Base-by-base conservation (phyloP, 2,113 vertebrate species). In the Seriola aureovittata region DNA sequence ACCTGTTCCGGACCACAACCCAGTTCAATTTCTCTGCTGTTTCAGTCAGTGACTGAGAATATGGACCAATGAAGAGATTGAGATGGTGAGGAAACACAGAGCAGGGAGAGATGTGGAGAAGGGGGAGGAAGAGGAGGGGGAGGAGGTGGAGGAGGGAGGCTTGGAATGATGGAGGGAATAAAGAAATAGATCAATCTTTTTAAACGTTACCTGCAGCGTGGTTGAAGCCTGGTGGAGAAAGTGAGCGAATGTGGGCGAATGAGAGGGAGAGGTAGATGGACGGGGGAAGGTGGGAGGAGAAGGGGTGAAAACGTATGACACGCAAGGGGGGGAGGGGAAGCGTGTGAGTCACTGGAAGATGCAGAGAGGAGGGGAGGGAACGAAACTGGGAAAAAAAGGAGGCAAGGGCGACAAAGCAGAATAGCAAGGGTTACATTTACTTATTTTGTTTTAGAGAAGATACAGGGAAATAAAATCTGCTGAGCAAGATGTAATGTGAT, bases 151-250 rank as follows among this genome's bases (percentile, higher is more conserved):
- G 29, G 75, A 14, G 14, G 52, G 52, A 58, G 36, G 74, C 74
- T 69, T 12, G 46, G 75, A 81, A 48, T 72, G 67, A 91, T 79
- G 88, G 68, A 83, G 74, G 64, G 42, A 65, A 85, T 19, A 48
- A 72, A 86, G 73, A 77, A 86, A 88, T 71, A 86, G 72, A 93
- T 93, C 71, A 83, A 87, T 93, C 79, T 87, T 88, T 89, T 89
- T 81, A 81, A 83, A 70, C 48, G 25, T 94, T 94, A 95, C 94
- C 94, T 95, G 93, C 90, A 89, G 92, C 34, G 74, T 81, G 86
- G 89, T 91, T 86, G 89, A 81, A 89, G 91, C 75, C 91, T 85
- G 78, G 42, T 64, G 79, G 86, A 90, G 86, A 85, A 91, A 86
- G 87, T 80, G 78, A 89, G 80, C 60, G 64, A 57, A 80, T 85